Base-by-base conservation (phyloP, 2,888 invertebrate species). In the Linyphia triangularis region DNA sequence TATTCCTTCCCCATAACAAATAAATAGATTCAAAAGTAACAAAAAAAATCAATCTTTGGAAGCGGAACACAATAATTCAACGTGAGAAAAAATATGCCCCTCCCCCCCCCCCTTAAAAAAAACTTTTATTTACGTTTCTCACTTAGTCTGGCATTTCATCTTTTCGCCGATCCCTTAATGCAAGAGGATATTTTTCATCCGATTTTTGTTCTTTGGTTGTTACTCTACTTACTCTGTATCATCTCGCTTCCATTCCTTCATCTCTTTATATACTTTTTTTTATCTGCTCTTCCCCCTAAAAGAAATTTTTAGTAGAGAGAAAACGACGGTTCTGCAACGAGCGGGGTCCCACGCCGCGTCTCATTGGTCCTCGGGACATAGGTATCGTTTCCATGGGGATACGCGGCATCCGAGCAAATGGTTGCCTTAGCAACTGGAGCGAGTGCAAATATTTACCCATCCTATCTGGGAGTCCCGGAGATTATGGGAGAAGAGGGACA, bases 401-500 rank as follows among this genome's bases (percentile, higher is more conserved):
- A n/a, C 67, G 81, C 81, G 86, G 86, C 81, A 88, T 75, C 86
- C 72, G 86, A 88, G 86, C 86, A 73, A 88, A 81, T 67, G 75
- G 89, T 89, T 37, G 19, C 89, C 73, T 79, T 84, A 30, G 84
- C 65, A 73, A 89, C 89, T n/a, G 79, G 89, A 89, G 88, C 88
- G 65, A 88, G 83, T 30, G 89, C 79, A 89, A 89, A 89, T 89
- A 89, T 89, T 89, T 89, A 84, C 84, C 84, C 72, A 84, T 84
- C 89, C 84, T 89, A 89, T 89, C 89, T 83, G 65, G 84, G 78
- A 89, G 84, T 83, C 78, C 79, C 59, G 78, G 83, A 84, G 89
- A 89, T 89, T 89, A 89, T 79, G 84, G 89, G 89, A 84, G 89
- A 79, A 84, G 89, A 83, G 88, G 88, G 88, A 88, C 82, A 83